A percentile compares a stretch with the other conserved stretches of the same genome.
phyloP scores from a whole-genome alignment of 1,140 invertebrate genomes.

The Leguminivora glycinivorella region DNA sequence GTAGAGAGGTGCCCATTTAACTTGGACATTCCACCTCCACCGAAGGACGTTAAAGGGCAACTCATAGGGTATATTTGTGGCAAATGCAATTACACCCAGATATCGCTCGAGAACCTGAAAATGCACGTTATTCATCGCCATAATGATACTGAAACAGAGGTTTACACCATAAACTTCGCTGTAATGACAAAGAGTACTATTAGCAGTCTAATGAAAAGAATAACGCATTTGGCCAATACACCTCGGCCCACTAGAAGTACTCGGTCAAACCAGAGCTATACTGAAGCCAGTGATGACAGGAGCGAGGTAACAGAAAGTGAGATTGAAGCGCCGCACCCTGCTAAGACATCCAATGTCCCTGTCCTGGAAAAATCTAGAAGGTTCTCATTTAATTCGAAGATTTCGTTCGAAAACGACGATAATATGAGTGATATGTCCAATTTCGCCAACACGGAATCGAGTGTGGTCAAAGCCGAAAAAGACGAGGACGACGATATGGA shows the following conservation, averaged over 20 bases:
- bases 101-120: slow-evolving; percentile 80
- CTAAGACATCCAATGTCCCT: background rate
- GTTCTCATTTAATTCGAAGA: slow-evolving; percentile 52
- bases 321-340: background rate
- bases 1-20: slow-evolving; percentile 49
- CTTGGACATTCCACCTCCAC: slow-evolving; percentile 66
- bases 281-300: slow-evolving; percentile 34
- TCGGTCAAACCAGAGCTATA: slow-evolving; percentile 43
- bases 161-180: slow-evolving; percentile 67
- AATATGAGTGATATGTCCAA: slow-evolving; percentile 36
- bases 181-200: slow-evolving; percentile 52
- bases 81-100: slow-evolving; percentile 84
- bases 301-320: slow-evolving; percentile 33
- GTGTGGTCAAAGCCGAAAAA: slow-evolving; percentile 37
- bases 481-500: slow-evolving; percentile 37
- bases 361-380: slow-evolving; percentile 21
- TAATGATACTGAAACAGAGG: slow-evolving; percentile 63
- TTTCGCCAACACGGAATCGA: slow-evolving; percentile 30
- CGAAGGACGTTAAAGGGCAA: slow-evolving; percentile 57
- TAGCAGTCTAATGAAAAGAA: slow-evolving; percentile 30
- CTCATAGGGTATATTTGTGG: slow-evolving; percentile 83
- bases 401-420: slow-evolving; percentile 62
- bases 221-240: slow-evolving; percentile 16
- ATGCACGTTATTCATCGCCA: slow-evolving; percentile 81
- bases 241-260: slow-evolving; percentile 51